Percentiles rank a stretch among this genome's conserved stretches.
phyloP scores from a whole-genome alignment of 2,113 vertebrate genomes.

The Malurus cyaneus region DNA sequence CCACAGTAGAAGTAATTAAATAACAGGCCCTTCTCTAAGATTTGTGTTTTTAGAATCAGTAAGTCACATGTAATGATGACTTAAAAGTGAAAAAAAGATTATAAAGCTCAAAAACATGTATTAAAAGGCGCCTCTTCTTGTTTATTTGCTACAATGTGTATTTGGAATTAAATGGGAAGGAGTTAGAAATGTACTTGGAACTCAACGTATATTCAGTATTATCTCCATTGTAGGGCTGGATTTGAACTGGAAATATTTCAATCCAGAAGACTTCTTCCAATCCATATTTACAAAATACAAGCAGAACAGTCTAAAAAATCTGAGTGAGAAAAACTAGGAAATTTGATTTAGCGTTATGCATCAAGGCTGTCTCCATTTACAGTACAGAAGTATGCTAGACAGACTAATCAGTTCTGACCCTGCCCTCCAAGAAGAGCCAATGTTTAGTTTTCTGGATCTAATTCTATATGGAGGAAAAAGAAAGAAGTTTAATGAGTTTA shows the following conservation, averaged over 20 bases:
- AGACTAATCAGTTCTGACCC: background rate
- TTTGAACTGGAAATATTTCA: background rate
- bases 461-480: background rate
- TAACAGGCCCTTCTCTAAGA: background rate
- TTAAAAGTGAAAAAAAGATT: background rate
- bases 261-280: background rate
- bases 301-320: background rate
- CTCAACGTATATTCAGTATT: background rate
- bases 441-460: background rate
- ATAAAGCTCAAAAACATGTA: background rate
- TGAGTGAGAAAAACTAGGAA: background rate
- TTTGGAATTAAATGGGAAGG: background rate
- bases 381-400: background rate
- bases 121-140: background rate
- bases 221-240: background rate
- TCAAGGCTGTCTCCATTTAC: background rate
- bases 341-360: background rate
- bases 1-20: background rate
- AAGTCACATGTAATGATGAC: background rate
- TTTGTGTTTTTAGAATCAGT: background rate
- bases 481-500: background rate
- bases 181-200: background rate
- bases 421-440: background rate
- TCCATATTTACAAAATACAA: background rate
- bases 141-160: background rate